phyloP scores from a whole-genome alignment of 2,113 vertebrate genomes.

The Gallinago jamesoni region DNA sequence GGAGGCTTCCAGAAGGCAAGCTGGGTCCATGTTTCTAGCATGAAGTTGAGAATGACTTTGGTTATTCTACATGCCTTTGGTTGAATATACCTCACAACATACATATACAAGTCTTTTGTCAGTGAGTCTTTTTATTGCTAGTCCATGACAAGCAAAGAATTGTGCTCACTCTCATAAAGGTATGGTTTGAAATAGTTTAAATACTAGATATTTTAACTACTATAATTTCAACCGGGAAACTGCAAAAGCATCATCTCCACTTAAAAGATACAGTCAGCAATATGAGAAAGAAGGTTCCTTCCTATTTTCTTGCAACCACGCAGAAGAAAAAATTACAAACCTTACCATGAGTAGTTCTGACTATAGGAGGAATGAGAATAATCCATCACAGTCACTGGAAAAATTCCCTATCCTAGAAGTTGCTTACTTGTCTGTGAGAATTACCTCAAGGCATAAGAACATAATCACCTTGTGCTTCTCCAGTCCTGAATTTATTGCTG shows the following conservation, averaged over 20 bases:
- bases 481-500: not conserved
- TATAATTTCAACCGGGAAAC: not conserved
- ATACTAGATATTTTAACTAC: not conserved
- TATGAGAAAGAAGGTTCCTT: not conserved
- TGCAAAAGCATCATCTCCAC: not conserved
- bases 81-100: not conserved
- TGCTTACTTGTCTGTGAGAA: not conserved
- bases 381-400: not conserved
- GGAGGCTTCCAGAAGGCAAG: not conserved
- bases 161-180: not conserved
- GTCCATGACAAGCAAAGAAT: not conserved
- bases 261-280: not conserved
- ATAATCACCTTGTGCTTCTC: not conserved
- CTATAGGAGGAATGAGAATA: not conserved
- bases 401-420: not conserved
- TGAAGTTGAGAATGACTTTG: not conserved
- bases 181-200: not conserved
- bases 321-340: not conserved
- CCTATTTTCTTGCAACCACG: not conserved
- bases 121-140: not conserved
- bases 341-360: not conserved
- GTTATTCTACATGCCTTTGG: not conserved
- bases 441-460: not conserved
- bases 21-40: not conserved
- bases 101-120: not conserved